Conservation (phyloP, 2,113 vertebrate species). For the Eira barbara region DNA sequence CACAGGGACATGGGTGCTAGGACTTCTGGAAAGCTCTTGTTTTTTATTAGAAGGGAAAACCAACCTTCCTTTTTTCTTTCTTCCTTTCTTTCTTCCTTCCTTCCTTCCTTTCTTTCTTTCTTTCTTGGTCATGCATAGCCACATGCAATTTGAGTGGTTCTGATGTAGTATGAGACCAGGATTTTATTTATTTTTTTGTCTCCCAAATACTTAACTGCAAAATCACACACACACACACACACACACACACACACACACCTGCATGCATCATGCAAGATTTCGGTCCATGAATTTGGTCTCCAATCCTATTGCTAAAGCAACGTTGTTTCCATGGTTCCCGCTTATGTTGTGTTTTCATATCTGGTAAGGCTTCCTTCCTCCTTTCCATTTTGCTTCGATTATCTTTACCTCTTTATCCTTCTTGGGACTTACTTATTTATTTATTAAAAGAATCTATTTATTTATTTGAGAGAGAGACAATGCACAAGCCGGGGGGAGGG, state of each 20-base stretch:
- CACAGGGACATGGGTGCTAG: background rate
- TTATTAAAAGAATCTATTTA: too few species aligned
- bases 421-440: background rate
- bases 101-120: background rate
- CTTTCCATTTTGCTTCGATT: background rate
- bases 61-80: background rate
- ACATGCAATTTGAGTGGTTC: background rate
- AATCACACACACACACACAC: background rate
- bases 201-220: background rate
- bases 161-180: background rate
- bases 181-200: background rate
- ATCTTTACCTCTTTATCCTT: background rate
- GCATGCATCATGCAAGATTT: background rate
- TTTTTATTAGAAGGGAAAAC: background rate
- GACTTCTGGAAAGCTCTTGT: background rate
- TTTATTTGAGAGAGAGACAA: too few species aligned
- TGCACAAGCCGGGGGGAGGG: too few species aligned
- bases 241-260: background rate
- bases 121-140: background rate
- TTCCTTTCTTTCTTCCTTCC: background rate
- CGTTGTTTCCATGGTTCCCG: background rate
- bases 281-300: background rate
- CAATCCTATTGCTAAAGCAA: background rate
- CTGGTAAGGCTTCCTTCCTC: background rate
- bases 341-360: too few species aligned